Base-by-base conservation (phyloP, 2,888 invertebrate species). In the Acronicta leporina region DNA sequence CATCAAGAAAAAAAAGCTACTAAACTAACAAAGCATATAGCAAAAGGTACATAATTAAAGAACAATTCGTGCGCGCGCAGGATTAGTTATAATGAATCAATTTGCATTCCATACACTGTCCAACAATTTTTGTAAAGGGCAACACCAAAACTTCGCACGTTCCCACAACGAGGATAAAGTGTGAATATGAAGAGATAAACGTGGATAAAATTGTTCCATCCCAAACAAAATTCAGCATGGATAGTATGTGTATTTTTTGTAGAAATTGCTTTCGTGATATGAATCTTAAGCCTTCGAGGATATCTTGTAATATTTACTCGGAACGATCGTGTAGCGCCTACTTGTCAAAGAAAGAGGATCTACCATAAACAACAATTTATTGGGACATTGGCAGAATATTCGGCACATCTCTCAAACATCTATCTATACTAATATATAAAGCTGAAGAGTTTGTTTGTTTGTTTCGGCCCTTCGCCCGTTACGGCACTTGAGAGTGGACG, bases 241-340 rank as follows among this genome's bases (percentile, higher is more conserved):
- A 45, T 48, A 53, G 40, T 14, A 52, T 68, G 46, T 53, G 49
- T 44, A 44, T 68, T 58, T 45, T 62, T 68, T 50, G 48, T 49
- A 47, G 44, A 61, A 68, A 75, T 62, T 62, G 60, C 55, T 52
- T 47, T 63, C 73, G 76, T 72, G 74, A 49, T 53, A 47, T 1
- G 65, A 68, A 59, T 72, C n/a, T 2, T 13, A n/a, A 50, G 60
- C 42, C 25, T 43, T n/a, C 9, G 9, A 27, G 20, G 47, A 38
- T 46, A 55, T 55, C 49, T 38, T 8, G 27, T 27, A 27, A 65
- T 49, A 55, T 56, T 45, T 20, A 0, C 7, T 13, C 14, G 20
- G 27, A 16, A 35, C 11, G 13, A 42, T 47, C 11, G 9, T 33
- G 15, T 35, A 43, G 10, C n/a, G 16, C 25, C 3, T 25, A 1